Conservation (phyloP, 2,113 vertebrate species). For the Arothron firmamentum region DNA sequence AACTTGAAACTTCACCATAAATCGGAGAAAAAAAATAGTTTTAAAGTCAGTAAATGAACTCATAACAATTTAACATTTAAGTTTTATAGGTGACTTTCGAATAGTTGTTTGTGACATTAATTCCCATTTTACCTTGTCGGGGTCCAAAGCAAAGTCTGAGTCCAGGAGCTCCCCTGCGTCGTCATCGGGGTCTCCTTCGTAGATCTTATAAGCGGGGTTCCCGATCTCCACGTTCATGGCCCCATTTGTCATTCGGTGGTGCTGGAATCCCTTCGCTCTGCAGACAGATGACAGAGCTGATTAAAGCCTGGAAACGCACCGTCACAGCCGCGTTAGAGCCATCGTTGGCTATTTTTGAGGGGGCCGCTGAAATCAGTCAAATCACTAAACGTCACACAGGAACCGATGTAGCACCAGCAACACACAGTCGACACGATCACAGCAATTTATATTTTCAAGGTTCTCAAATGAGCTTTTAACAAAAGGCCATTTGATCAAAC, state of each 20-base stretch:
- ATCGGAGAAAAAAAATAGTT: background rate
- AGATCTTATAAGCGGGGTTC: conserved; percentile 97
- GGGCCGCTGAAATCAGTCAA: too few relatives aligned
- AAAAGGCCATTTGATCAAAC: conserved; percentile 62
- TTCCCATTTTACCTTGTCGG: conserved; percentile 82
- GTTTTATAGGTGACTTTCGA: background rate
- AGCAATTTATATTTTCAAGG: conserved; percentile 36
- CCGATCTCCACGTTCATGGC: conserved; percentile 98
- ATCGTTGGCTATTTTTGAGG: background rate
- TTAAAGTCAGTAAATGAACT: background rate
- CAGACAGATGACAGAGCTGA: conserved; percentile 26
- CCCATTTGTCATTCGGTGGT: conserved; percentile 95
- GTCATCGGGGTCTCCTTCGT: conserved; percentile 91
- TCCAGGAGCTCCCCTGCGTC: conserved; percentile 93
- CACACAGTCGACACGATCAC: conserved; percentile 47
- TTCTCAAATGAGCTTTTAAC: conserved; percentile 56
- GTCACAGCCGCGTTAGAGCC: background rate
- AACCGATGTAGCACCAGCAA: conserved; percentile 37
- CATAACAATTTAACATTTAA: background rate
- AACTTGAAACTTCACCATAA: background rate
- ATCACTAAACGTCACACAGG: conserved; percentile 22
- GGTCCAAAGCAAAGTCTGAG: conserved; percentile 90
- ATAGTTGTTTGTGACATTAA: background rate
- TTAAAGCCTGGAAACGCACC: background rate
- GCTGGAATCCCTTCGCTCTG: conserved; percentile 96